Evolutionary conservation across 2,113 vertebrate genomes (phyloP).

Genomic region (Anarhynchus alexandrinus): DNA sequence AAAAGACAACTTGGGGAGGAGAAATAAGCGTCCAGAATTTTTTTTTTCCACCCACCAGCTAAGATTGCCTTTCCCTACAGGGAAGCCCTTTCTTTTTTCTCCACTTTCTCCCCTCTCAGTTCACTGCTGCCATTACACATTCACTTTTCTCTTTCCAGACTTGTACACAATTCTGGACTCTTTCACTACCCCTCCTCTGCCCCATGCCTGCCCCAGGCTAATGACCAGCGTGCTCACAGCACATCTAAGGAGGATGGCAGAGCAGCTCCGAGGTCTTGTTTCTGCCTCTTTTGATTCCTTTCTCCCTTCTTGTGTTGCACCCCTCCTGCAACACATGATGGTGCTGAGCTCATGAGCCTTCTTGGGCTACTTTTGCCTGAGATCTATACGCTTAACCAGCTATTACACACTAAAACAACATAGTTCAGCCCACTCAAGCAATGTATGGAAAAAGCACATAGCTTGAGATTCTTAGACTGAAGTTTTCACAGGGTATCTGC

Average conservation of each 20-base stretch:
- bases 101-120: background rate
- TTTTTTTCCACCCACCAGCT: background rate
- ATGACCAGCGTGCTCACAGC: rapidly evolving
- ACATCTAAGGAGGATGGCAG: rapidly evolving
- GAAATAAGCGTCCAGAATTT: background rate
- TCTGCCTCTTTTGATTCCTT: background rate
- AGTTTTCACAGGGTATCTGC: background rate
- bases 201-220: background rate
- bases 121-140: background rate
- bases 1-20: background rate
- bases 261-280: background rate
- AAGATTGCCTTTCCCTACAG: background rate
- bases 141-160: background rate
- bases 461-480: background rate
- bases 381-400: background rate
- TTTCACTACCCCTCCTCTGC: background rate
- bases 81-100: background rate
- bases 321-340: rapidly evolving
- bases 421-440: background rate
- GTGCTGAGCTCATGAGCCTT: background rate
- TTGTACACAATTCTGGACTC: background rate
- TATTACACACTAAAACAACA: background rate
- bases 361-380: background rate
- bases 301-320: background rate
- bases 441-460: background rate